Base-by-base conservation (phyloP, 1,140 invertebrate genomes). In the Venturia canescens region DNA sequence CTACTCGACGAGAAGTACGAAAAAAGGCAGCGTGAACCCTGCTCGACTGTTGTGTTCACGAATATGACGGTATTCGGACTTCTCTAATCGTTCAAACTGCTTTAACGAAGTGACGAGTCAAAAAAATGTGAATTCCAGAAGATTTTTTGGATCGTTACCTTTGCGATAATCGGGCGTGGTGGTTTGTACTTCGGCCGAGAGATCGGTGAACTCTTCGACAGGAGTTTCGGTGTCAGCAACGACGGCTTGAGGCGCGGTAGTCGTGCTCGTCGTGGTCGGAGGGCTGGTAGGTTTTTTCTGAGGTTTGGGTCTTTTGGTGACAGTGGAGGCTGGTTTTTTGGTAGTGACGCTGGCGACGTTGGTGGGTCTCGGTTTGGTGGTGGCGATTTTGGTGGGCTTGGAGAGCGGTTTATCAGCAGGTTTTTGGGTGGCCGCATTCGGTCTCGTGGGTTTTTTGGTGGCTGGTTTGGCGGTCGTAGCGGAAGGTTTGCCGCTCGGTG, bases 391-490 rank as follows among this genome's bases (percentile, higher is more conserved):
- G 0, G 75, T 81, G 1, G 72, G 53, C 60, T 16, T 79, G 16
- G 26, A n/a, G 57, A 85, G 88, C 29, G 87, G 84, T 67, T 71
- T 81, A n/a, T 78, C 67, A 27, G 81, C 84, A 0, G 67, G 88
- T 87, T 83, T 88, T 85, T 78, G 84, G 31, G 83, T 83, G 18
- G 83, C 84, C 70, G 82, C 86, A 81, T 85, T 88, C 11, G 88
- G 87, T 26, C 86, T 88, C 3, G 85, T 84, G 15, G 80, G 81
- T 82, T 83, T 88, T 78, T 90, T 91, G n/a, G 86, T 89, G 0
- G 84, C 79, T 0, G 91, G 91, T 83, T 90, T 91, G 86, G 92
- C 91, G 0, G 93, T 93, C 4, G 92, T 90, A 38, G 15, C 16
- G 3, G 76, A 75, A 6, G 60, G 50, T 60, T 11, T 50, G 9